These are phyloP conservation scores for Latrodectus elegans DNA, from an alignment of 2,888 invertebrate genomes.

Conservation along the genomic window DNA sequence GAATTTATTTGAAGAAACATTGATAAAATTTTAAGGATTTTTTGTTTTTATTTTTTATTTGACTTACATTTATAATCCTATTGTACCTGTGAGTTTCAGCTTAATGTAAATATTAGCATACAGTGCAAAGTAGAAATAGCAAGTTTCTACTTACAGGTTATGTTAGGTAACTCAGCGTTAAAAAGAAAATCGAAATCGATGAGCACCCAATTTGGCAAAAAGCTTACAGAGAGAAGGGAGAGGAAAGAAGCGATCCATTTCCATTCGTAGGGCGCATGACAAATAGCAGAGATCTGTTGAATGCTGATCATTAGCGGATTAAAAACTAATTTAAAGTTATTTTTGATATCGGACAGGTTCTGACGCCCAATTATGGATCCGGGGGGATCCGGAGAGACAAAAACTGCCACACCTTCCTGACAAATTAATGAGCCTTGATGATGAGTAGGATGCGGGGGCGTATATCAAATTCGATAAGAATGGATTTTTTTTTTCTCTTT, in stretches of 20 bases:
- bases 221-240: neutral
- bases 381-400: conserved; percentile 29
- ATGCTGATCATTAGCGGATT: conserved; percentile 64
- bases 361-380: conserved; percentile 64
- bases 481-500: neutral
- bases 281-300: conserved; percentile 59
- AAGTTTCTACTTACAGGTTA: no score
- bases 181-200: neutral
- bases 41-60: no score
- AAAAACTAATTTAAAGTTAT: conserved; percentile 67
- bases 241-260: neutral
- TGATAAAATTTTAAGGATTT: no score
- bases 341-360: conserved; percentile 61
- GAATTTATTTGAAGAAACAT: no score
- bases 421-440: conserved; percentile 52
- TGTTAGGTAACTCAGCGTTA: neutral
- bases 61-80: no score
- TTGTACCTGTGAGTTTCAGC: no score
- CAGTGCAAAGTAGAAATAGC: no score
- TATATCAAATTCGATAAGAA: conserved; percentile 28
- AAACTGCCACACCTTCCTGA: conserved; percentile 57
- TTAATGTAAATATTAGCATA: no score
- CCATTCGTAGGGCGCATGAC: conserved; percentile 28
- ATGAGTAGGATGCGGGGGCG: conserved; percentile 24
- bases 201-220: neutral